Evolutionary conservation across 2,888 invertebrate species (phyloP).

Genomic region (Oeneis ivallda): DNA sequence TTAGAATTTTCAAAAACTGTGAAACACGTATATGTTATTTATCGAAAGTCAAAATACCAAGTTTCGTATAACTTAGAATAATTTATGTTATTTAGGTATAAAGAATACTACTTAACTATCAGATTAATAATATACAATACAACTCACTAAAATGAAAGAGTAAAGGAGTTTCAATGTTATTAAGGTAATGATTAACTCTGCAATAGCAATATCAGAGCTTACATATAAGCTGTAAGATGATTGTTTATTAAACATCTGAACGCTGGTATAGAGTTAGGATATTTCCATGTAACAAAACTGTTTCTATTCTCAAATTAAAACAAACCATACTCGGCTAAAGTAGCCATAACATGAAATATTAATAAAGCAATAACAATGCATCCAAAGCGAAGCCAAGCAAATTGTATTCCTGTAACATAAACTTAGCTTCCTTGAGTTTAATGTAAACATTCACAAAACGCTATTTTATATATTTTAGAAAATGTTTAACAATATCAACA

Average conservation of each 20-base stretch:
- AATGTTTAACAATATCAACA: no score
- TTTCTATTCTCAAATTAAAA: conserved; percentile 16
- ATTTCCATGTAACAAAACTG: conserved; percentile 4
- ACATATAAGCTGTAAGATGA: background rate
- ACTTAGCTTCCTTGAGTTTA: background rate
- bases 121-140: no score
- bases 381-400: background rate
- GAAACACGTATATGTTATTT: no score
- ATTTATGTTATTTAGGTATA: no score
- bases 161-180: no score
- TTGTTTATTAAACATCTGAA: background rate
- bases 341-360: conserved; percentile 11
- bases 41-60: no score
- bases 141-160: no score
- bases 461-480: no score
- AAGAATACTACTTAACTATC: no score
- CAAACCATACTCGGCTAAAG: background rate
- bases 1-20: no score
- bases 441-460: no score
- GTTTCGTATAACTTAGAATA: no score
- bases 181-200: background rate
- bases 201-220: background rate
- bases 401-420: background rate
- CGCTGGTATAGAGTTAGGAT: background rate
- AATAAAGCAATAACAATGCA: background rate